A percentile compares a stretch with the other conserved stretches of the same genome.
Conservation (phyloP, 2,888 invertebrate species). For the Eristalis arbustorum region DNA sequence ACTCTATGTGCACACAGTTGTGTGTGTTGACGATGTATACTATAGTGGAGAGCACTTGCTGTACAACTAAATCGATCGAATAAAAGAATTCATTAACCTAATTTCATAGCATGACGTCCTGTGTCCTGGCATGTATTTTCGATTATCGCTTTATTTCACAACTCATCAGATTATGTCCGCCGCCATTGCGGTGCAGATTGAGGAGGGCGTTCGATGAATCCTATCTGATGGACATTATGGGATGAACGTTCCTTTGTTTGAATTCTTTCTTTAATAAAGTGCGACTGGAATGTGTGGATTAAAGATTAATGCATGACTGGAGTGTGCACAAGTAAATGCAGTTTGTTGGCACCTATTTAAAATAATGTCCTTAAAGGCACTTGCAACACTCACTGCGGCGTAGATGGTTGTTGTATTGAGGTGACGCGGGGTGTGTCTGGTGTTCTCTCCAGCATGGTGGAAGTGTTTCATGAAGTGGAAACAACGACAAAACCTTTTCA, state of each 20-base stretch:
- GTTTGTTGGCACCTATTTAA: neutral
- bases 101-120: constrained; percentile 46
- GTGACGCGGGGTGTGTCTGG: neutral
- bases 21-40: neutral
- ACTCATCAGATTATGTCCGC: constrained; percentile 59
- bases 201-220: neutral
- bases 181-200: neutral
- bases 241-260: constrained; percentile 3
- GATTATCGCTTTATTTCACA: constrained; percentile 65
- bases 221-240: constrained; percentile 37
- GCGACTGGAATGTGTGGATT: neutral
- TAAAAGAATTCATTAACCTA: constrained; percentile 67
- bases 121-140: constrained; percentile 49
- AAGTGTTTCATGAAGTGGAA: constrained; percentile 51
- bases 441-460: constrained; percentile 15
- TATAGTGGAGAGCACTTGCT: neutral
- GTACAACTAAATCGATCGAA: constrained; percentile 34
- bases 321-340: neutral
- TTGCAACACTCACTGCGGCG: neutral
- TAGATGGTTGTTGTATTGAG: constrained; percentile 13
- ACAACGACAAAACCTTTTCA: constrained; percentile 45
- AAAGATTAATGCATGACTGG: neutral
- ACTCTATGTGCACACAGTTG: neutral
- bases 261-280: neutral
- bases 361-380: neutral